Evolutionary conservation across 2,888 invertebrate species (phyloP).

Genomic region (Oxytorus armatus): DNA sequence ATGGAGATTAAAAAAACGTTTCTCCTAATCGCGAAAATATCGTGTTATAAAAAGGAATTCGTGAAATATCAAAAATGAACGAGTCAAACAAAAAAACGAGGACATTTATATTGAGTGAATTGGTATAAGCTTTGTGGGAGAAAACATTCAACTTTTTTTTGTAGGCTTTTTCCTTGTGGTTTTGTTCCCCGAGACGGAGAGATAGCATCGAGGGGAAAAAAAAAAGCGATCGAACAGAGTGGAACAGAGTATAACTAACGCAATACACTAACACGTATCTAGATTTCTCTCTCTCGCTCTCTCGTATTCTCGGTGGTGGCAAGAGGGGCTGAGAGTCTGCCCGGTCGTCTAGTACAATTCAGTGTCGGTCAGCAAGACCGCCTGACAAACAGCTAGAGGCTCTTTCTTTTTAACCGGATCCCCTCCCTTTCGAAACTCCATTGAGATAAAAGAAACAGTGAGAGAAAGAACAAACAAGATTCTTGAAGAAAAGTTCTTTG

Average conservation of each 20-base stretch:
- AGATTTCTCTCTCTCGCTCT: conserved; percentile 3
- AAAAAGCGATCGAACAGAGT: conserved; percentile 61
- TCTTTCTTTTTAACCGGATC: too few relatives aligned
- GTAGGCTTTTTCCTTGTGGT: neutral
- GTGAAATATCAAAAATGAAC: neutral
- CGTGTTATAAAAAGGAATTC: neutral
- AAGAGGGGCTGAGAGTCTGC: conserved; percentile 51
- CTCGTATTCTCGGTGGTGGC: conserved; percentile 12
- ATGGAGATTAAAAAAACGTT: conserved; percentile 3
- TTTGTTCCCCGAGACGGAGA: neutral
- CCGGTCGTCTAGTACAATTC: conserved; percentile 59
- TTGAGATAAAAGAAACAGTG: neutral
- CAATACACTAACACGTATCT: conserved; percentile 15
- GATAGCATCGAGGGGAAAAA: conserved; percentile 46
- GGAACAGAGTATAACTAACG: conserved; percentile 47
- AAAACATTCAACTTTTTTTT: neutral
- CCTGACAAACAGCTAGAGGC: conserved; percentile 41
- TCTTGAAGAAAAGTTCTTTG: conserved; percentile 12
- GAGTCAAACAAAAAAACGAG: too few relatives aligned
- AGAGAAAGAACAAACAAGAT: conserved; percentile 5
- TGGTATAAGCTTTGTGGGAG: neutral
- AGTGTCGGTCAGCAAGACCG: conserved; percentile 47
- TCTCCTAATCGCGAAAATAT: neutral
- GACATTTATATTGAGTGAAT: neutral
- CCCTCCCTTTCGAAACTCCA: too few relatives aligned